Evolutionary conservation across 2,797 vertebrate species (phyloP).

Genomic region (Neosilurus hyrtlii): DNA sequence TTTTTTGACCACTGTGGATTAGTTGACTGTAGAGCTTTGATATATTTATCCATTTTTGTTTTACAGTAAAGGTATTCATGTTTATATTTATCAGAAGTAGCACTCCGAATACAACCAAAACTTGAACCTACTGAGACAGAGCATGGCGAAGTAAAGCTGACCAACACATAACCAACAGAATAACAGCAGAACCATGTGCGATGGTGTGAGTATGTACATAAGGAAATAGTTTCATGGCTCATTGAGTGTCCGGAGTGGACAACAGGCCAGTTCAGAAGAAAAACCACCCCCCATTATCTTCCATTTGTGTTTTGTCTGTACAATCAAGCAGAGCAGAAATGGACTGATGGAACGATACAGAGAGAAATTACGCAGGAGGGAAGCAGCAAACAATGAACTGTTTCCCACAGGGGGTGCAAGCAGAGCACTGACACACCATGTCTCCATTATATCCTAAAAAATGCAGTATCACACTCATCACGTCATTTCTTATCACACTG

Average conservation of each 20-base stretch:
- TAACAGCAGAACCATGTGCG: background rate
- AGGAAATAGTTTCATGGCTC: constrained; percentile 35
- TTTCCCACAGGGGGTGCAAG: constrained; percentile 57
- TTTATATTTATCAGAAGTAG: background rate
- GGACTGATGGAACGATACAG: constrained; percentile 73
- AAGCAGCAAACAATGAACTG: constrained; percentile 74
- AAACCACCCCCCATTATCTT: constrained; percentile 34
- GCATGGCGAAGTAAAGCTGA: background rate
- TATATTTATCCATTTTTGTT: background rate
- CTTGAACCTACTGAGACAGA: background rate
- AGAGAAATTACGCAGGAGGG: constrained; percentile 71
- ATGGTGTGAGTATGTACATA: background rate
- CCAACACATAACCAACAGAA: background rate
- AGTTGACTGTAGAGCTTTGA: background rate
- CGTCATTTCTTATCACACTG: background rate
- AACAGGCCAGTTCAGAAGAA: constrained; percentile 9
- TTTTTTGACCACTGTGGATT: background rate
- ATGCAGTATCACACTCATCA: background rate
- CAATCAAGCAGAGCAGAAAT: constrained; percentile 78
- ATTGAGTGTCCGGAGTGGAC: constrained; percentile 29
- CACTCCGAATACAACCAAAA: background rate
- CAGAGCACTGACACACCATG: constrained; percentile 60
- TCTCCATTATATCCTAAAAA: constrained; percentile 13
- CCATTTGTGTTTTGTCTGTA: constrained; percentile 77
- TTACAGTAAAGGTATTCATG: background rate